Percentiles rank a stretch among this genome's conserved stretches.
These are phyloP conservation scores for Philaethria dido DNA, from an alignment of 2,888 invertebrate genomes.

Conservation along the genomic window DNA sequence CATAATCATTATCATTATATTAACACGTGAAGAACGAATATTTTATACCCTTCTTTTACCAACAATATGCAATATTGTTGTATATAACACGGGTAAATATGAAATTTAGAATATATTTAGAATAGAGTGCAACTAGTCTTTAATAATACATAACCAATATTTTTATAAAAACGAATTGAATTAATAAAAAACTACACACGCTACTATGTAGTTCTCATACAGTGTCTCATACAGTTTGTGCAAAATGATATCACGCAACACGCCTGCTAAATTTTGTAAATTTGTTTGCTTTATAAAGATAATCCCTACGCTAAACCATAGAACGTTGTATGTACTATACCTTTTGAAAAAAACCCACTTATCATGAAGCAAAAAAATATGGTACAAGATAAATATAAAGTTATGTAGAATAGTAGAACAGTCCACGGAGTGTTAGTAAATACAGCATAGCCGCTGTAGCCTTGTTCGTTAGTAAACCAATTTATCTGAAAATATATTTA, in stretches of 20 bases:
- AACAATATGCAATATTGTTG: no score
- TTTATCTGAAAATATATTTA: conserved; percentile 65
- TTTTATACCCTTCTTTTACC: no score
- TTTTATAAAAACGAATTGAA: no score
- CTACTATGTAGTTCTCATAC: no score
- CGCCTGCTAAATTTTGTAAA: no score
- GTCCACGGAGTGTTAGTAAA: conserved; percentile 87
- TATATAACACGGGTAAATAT: no score
- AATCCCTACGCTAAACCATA: background rate
- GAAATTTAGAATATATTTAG: no score
- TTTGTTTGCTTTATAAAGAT: background rate
- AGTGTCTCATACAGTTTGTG: no score
- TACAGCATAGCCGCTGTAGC: conserved; percentile 83
- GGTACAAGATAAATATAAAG: conserved; percentile 87
- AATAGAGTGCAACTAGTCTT: no score
- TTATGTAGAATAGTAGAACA: conserved; percentile 87
- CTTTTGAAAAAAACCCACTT: conserved; percentile 91
- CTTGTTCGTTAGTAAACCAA: conserved; percentile 78
- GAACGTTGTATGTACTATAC: conserved; percentile 63
- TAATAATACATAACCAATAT: no score
- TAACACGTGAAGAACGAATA: background rate
- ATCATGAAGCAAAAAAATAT: conserved; percentile 92
- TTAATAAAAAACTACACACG: no score
- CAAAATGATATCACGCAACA: no score
- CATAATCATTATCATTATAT: background rate